Evolutionary conservation across 2,113 vertebrate species (phyloP).

Genomic region (Clarias magur): DNA sequence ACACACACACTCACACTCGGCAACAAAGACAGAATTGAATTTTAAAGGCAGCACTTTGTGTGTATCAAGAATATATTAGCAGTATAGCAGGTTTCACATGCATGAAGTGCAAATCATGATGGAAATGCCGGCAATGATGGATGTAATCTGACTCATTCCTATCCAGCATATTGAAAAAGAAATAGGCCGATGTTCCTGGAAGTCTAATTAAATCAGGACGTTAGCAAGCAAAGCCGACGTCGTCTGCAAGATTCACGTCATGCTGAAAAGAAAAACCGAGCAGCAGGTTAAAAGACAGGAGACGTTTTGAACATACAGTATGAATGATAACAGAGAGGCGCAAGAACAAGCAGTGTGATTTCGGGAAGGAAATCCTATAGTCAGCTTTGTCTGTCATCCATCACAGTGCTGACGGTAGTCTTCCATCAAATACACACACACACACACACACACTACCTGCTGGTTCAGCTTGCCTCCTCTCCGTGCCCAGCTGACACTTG

Average conservation of each 20-base stretch:
- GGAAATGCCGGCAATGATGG: background rate
- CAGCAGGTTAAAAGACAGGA: background rate
- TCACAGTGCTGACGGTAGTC: no score
- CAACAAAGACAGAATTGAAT: background rate
- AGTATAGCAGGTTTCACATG: background rate
- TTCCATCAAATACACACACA: background rate
- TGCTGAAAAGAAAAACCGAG: background rate
- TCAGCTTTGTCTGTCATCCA: background rate
- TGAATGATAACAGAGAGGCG: background rate
- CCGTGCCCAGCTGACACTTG: background rate
- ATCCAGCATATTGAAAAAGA: background rate
- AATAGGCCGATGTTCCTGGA: background rate
- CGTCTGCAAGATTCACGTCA: background rate
- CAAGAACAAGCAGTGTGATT: background rate
- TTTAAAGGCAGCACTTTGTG: background rate
- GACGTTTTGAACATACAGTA: background rate
- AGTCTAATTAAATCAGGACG: background rate
- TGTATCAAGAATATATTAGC: constrained; percentile 11
- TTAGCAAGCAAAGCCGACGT: background rate
- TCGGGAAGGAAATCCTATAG: background rate
- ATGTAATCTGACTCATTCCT: background rate
- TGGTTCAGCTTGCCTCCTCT: background rate
- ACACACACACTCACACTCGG: background rate
- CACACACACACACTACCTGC: background rate
- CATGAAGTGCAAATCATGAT: background rate